A percentile compares a stretch with the other conserved stretches of the same genome.
phyloP scores from a whole-genome alignment of 2,113 vertebrate species.

The Lepisosteus osseus region DNA sequence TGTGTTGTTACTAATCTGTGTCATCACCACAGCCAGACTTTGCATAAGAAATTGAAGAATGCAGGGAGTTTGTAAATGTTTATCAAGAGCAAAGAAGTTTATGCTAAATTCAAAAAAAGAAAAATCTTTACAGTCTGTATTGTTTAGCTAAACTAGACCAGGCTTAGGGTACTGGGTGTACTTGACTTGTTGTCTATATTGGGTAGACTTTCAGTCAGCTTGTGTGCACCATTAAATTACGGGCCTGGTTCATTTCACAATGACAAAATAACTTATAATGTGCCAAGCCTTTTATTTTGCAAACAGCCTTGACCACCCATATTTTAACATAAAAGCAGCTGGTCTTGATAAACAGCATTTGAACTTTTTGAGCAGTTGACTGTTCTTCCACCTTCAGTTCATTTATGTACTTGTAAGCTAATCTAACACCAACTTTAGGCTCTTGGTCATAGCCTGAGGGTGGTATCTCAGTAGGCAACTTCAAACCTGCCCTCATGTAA shows the following conservation, averaged over 20 bases:
- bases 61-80: conserved; percentile 46
- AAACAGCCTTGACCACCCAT: conserved; percentile 34
- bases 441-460: no score
- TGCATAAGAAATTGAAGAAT: conserved; percentile 59
- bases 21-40: conserved; percentile 65
- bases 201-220: conserved; percentile 41
- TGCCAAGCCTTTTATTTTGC: conserved; percentile 37
- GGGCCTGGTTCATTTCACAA: conserved; percentile 36
- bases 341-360: conserved; percentile 26
- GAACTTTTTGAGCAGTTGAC: no score
- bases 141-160: conserved; percentile 33
- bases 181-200: conserved; percentile 38
- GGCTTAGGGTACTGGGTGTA: conserved; percentile 44
- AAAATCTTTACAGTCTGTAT: conserved; percentile 23
- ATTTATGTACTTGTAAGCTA: no score
- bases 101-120: conserved; percentile 55
- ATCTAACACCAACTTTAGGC: no score
- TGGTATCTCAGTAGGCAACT: background rate
- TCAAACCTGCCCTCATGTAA: no score
- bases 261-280: conserved; percentile 12
- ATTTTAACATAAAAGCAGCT: conserved; percentile 42
- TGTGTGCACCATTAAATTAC: conserved; percentile 32
- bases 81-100: conserved; percentile 42
- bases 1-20: conserved; percentile 66
- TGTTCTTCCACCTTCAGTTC: no score